These are phyloP conservation scores for Maniola jurtina DNA, from an alignment of 1,140 invertebrate genomes.

Conservation along the genomic window DNA sequence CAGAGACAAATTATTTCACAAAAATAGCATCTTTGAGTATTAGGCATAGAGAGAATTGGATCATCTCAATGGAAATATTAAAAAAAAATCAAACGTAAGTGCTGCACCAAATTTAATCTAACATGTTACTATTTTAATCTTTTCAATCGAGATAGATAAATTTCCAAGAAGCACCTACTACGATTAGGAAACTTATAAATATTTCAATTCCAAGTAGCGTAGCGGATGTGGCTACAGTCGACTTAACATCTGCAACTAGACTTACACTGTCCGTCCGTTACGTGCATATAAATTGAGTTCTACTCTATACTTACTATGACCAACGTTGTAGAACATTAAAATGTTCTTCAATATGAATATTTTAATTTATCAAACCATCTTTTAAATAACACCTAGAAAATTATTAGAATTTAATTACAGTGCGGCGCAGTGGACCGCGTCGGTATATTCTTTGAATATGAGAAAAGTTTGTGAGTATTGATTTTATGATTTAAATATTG, in stretches of 20 bases:
- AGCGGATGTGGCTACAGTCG: conserved; percentile 69
- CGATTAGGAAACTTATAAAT: conserved; percentile 70
- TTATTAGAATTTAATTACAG: not conserved
- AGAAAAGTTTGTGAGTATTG: no score
- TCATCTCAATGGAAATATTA: no score
- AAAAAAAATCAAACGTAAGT: no score
- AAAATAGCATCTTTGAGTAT: no score
- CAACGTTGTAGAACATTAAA: conserved; percentile 60
- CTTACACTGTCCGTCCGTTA: conserved; percentile 67
- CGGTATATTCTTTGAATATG: not conserved
- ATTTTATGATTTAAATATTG: no score
- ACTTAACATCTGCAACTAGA: conserved; percentile 75
- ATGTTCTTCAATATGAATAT: conserved; percentile 32
- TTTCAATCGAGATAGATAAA: conserved; percentile 60
- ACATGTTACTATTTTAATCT: conserved; percentile 25
- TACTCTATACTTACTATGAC: conserved; percentile 46
- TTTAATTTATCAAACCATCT: not conserved
- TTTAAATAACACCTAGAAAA: not conserved
- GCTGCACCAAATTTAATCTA: conserved; percentile 10
- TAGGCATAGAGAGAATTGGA: no score
- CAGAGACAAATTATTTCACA: no score
- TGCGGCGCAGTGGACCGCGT: not conserved
- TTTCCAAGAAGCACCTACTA: conserved; percentile 55
- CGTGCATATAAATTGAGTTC: conserved; percentile 63
- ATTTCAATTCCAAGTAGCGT: conserved; percentile 68